Base-by-base conservation (phyloP, 1,140 invertebrate genomes). In the Phocides pigmalion region DNA sequence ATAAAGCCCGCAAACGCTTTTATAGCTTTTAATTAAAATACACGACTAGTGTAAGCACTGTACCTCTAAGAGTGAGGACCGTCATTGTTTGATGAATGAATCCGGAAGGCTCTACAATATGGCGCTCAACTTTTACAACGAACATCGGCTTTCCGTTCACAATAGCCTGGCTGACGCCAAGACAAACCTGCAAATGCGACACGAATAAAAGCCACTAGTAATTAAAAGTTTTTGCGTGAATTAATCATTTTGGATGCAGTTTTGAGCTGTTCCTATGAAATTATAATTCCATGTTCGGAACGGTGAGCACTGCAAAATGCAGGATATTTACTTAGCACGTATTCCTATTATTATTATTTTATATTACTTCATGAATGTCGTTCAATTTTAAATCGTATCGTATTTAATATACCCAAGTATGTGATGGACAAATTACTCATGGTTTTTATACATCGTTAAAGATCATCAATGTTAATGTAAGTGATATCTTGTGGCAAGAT, bases 61-160 rank as follows among this genome's bases (percentile, higher is more conserved):
- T 83, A 91, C 92, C 92, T 76, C 79, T 83, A 20, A 92, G 71
- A 22, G 90, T 91, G 14, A 93, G 69, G 20, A 92, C 81, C 16
- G 92, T 91, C 54, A 91, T 68, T 25, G 91, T 88, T 64, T 86
- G 79, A 74, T 93, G 92, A 59, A 89, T 64, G 62, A 86, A 83
- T 39, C 93, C 93, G 62, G 87, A 87, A 50, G 92, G 84, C 75
- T 93, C 92, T 47, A 93, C 86, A 28, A 93, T 90, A 41, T 92
- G 92, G n/a, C 93, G 83, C 68, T 93, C 89, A 20, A 93, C 88
- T 75, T 93, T 93, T 22, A 85, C 88, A 0, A 93, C 84, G 62
- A 92, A 92, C 22, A 92, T 53, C 44, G 85, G 76, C 54, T 78
- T 83, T 0, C 84, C 80, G 65, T 93, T 93, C 17, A 93, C 86